These are phyloP conservation scores for Paramormyrops kingsleyae DNA, from an alignment of 2,113 vertebrate genomes.

Conservation along the genomic window DNA sequence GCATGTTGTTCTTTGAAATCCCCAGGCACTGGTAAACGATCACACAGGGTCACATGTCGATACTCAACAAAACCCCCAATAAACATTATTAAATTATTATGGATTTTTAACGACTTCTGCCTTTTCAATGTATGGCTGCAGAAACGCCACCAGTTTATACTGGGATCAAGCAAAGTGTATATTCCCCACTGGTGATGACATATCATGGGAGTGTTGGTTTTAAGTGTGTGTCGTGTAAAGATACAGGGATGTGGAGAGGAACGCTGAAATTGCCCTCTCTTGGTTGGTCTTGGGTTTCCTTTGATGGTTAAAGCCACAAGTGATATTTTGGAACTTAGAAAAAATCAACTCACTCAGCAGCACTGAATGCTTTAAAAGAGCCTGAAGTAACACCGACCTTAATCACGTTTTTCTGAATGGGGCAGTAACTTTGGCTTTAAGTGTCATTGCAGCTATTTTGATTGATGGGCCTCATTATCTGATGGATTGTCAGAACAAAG, in stretches of 20 bases:
- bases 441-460: neutral
- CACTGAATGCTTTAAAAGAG: neutral
- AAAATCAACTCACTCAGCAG: neutral
- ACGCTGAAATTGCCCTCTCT: neutral
- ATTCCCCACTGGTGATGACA: neutral
- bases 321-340: neutral
- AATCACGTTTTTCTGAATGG: neutral
- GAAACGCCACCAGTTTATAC: neutral
- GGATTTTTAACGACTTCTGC: neutral
- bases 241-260: neutral
- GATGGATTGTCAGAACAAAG: neutral
- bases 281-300: neutral
- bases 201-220: neutral
- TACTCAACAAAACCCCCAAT: neutral
- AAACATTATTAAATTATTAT: neutral
- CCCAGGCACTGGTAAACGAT: neutral
- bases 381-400: neutral
- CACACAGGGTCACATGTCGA: neutral
- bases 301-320: neutral
- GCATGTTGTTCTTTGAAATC: constrained; percentile 6
- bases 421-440: neutral
- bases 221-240: neutral
- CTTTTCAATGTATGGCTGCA: neutral
- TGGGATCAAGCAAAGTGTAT: neutral
- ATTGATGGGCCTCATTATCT: neutral